A percentile compares a stretch with the other conserved stretches of the same genome.
These are phyloP conservation scores for Aphelenchoides avenae DNA, from an alignment of 1,140 invertebrate genomes.

Conservation along the genomic window DNA sequence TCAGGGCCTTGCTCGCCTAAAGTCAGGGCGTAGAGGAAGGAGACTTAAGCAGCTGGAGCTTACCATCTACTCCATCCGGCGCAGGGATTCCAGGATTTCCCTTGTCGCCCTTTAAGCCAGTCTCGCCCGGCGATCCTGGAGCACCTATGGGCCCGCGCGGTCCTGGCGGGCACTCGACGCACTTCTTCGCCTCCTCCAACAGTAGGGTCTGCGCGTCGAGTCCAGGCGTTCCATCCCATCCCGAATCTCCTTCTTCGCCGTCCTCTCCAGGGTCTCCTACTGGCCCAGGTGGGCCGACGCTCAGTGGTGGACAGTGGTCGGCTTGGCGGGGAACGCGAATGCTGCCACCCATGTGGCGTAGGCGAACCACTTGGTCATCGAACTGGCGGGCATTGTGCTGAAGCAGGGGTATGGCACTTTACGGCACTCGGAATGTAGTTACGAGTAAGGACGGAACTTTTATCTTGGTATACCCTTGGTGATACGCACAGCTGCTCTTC, in stretches of 20 bases:
- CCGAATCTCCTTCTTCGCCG: slow-evolving; percentile 26
- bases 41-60: background rate
- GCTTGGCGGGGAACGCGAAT: background rate
- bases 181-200: slow-evolving; percentile 35
- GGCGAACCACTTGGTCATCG: slow-evolving; percentile 27
- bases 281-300: slow-evolving; percentile 13
- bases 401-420: background rate
- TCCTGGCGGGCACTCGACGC: slow-evolving; percentile 25
- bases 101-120: slow-evolving; percentile 23
- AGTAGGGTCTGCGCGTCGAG: slow-evolving; percentile 31
- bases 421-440: background rate
- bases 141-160: slow-evolving; percentile 22
- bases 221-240: slow-evolving; percentile 19
- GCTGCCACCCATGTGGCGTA: slow-evolving; percentile 16
- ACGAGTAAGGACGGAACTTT: no score
- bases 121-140: slow-evolving; percentile 16
- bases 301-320: slow-evolving; percentile 21
- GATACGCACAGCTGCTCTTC: background rate
- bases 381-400: slow-evolving; percentile 35
- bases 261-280: slow-evolving; percentile 18
- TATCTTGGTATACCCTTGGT: slow-evolving; percentile 2
- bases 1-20: slow-evolving; percentile 37
- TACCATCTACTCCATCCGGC: slow-evolving; percentile 29
- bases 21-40: slow-evolving; percentile 6
- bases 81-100: slow-evolving; percentile 32